Evolutionary conservation across 2,888 invertebrate genomes (phyloP).

Genomic region (Agrochola lychnidis): DNA sequence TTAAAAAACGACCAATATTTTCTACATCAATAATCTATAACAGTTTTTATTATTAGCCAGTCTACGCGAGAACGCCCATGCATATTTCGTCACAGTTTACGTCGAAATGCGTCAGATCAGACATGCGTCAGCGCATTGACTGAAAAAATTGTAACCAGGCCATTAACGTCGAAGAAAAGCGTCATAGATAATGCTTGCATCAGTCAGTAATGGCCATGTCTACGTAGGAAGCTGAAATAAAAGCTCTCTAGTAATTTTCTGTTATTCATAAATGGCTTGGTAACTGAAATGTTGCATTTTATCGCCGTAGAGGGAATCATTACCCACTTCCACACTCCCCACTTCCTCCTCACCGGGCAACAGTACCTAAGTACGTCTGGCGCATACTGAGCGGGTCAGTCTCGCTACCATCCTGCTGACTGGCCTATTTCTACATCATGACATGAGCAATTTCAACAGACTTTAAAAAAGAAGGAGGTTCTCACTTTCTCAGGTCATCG

Average conservation of each 20-base stretch:
- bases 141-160: slow-evolving; percentile 50
- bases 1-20: background rate
- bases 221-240: slow-evolving; percentile 33
- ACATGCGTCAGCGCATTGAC: slow-evolving; percentile 40
- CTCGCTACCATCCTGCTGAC: background rate
- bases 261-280: slow-evolving; percentile 2
- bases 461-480: no score
- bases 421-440: background rate
- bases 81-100: slow-evolving; percentile 36
- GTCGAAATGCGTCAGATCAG: slow-evolving; percentile 47
- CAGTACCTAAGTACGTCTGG: no score
- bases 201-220: slow-evolving; percentile 1
- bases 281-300: slow-evolving; percentile 7
- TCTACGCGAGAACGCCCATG: slow-evolving; percentile 23
- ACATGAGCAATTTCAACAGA: no score
- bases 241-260: slow-evolving; percentile 20
- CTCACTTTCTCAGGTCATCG: no score
- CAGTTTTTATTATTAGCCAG: slow-evolving; percentile 39
- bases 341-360: no score
- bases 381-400: no score
- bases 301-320: background rate
- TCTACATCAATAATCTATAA: slow-evolving; percentile 2
- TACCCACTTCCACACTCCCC: no score
- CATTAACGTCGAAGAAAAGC: slow-evolving; percentile 15
- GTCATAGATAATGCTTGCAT: slow-evolving; percentile 42